phyloP scores from a whole-genome alignment of 2,888 invertebrate genomes.

The Scelioninae gen. 1 region DNA sequence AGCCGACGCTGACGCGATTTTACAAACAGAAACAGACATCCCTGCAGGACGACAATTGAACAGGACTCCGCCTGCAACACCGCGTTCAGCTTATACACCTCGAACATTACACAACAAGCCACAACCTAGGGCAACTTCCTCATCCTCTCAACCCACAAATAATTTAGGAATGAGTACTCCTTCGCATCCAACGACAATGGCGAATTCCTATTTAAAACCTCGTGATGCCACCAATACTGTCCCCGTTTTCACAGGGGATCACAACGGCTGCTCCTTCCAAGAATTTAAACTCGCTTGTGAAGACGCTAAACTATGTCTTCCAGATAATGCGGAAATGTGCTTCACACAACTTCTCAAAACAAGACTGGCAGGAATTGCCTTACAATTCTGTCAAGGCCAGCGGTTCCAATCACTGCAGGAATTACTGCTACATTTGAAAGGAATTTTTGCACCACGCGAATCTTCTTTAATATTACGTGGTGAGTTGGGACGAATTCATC shows the following conservation, averaged over 20 bases:
- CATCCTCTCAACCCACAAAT: no score
- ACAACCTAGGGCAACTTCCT: no score
- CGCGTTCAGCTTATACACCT: no score
- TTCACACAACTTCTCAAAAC: slow-evolving; percentile 11
- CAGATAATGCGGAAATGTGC: background rate
- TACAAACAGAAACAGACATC: no score
- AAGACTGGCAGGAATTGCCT: background rate
- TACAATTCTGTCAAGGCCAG: background rate
- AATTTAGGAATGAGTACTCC: no score
- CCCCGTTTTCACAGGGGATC: background rate
- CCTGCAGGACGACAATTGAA: no score
- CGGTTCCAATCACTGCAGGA: background rate
- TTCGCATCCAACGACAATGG: background rate
- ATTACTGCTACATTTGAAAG: slow-evolving; percentile 7
- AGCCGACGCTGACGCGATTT: no score
- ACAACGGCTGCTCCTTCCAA: background rate
- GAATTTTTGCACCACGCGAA: slow-evolving; percentile 12
- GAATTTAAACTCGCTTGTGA: slow-evolving; percentile 11
- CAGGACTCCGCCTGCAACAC: no score
- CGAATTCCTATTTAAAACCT: background rate
- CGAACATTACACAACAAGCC: no score
- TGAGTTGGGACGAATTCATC: slow-evolving; percentile 16
- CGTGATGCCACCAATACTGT: background rate
- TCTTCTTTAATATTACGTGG: background rate
- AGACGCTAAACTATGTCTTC: slow-evolving; percentile 3